Evolutionary conservation across 2,113 vertebrate species (phyloP).

Genomic region (Phyllostomus hastatus): DNA sequence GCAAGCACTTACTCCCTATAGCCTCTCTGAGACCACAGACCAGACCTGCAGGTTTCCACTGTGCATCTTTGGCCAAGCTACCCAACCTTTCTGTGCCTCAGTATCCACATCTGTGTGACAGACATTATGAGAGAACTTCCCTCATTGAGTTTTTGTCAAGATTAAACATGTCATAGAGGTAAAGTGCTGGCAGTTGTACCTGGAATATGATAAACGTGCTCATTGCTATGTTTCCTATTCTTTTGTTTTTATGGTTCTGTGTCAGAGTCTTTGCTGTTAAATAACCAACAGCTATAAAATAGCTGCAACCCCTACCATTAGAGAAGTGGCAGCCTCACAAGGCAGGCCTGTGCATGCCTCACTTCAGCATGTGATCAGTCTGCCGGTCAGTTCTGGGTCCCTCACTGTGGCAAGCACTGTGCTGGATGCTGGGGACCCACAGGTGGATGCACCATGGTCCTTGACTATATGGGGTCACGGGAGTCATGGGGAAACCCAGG

Average conservation of each 20-base stretch:
- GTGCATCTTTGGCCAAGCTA: background rate
- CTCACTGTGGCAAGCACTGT: background rate
- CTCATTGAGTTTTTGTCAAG: background rate
- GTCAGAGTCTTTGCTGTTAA: background rate
- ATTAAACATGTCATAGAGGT: background rate
- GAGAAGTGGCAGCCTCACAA: background rate
- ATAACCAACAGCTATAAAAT: background rate
- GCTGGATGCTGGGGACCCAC: background rate
- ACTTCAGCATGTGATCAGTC: background rate
- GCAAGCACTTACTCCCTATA: background rate
- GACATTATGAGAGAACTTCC: background rate
- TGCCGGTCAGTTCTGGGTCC: background rate
- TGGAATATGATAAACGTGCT: background rate
- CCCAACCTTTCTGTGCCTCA: background rate
- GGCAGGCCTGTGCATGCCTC: background rate
- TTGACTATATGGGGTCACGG: background rate
- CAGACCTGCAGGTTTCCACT: background rate
- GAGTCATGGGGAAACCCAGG: background rate
- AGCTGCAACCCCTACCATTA: background rate
- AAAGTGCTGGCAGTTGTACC: background rate
- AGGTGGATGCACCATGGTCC: accelerated
- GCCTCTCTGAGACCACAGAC: background rate
- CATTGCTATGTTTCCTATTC: background rate
- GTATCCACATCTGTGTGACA: background rate
- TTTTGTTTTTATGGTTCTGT: background rate